Evolutionary conservation across 1,140 invertebrate species (phyloP), one percentile per base, ranked within the genome.

Genomic region (Brachionus koreanus): DNA sequence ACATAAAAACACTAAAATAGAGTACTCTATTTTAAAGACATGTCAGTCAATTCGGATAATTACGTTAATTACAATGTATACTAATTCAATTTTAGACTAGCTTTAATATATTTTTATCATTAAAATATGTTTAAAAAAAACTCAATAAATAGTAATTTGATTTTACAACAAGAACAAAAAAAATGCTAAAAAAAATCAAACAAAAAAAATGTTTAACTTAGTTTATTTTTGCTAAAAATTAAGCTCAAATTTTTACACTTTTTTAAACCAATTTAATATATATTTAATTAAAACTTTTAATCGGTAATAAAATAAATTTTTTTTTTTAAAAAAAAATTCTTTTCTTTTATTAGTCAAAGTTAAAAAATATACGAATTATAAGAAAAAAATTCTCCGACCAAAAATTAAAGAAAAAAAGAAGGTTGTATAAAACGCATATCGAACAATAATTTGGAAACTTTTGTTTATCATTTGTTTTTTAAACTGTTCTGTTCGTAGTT

Each of bases 331-430:
- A 57, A 57, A 57, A 57, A 3, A 19, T 2, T 57, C 16, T 52
- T 57, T 57, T 57, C 49, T 57, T 57, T 57, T 57, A 57, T 57
- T 57, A 57, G 49, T 57, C 16, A n/a, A 57, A 57, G 49, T 57
- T 19, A 23, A 57, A 57, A 57, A 57, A 57, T 57, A 57, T 57
- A 57, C 49, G 5, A 57, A 57, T 57, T 57, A 7, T 3, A 57
- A 19, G 16, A 19, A 19, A 25, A 19, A 57, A 57, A 57, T 57
- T 57, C 49, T 57, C n/a, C 49, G 49, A 57, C n/a, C 49, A 57
- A 57, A 57, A 57, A 57, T 29, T 2, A 23, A 52, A 46, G 43
- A 49, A n/a, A 9, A 57, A 9, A 57, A 57, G 6, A 57, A 57
- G 7, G n/a, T 49, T 9, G 9, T 9, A 19, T 19, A 57, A 57